These are phyloP conservation scores for Quiscalus mexicanus DNA, from an alignment of 2,113 vertebrate species.

Conservation along the genomic window DNA sequence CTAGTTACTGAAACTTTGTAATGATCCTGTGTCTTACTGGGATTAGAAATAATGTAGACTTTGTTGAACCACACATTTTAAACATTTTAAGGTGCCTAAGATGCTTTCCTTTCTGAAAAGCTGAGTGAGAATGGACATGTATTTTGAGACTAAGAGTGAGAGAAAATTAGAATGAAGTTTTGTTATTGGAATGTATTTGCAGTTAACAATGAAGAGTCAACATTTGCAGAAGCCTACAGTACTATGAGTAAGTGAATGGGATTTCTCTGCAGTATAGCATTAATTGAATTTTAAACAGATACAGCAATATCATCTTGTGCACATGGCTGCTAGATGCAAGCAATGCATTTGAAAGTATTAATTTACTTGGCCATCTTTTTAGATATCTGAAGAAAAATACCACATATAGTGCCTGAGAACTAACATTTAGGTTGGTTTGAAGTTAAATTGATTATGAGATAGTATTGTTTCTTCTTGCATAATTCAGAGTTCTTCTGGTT, in stretches of 20 bases:
- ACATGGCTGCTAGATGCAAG: not conserved
- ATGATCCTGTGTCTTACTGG: not conserved
- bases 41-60: not conserved
- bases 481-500: not conserved
- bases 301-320: not conserved
- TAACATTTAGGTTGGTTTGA: not conserved
- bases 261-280: not conserved
- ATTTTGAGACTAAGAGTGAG: not conserved
- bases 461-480: not conserved
- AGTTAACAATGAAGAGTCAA: not conserved
- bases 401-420: not conserved
- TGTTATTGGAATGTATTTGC: not conserved
- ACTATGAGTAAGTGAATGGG: not conserved
- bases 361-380: not conserved
- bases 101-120: not conserved
- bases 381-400: not conserved
- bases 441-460: not conserved
- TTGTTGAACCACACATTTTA: not conserved
- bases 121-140: not conserved
- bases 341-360: not conserved
- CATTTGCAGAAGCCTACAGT: not conserved
- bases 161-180: not conserved
- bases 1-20: not conserved
- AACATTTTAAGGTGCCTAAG: not conserved
- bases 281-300: not conserved